Evolutionary conservation across 2,888 invertebrate species (phyloP), one percentile per base, ranked within the genome.

Genomic region (Crepidodera aurea): DNA sequence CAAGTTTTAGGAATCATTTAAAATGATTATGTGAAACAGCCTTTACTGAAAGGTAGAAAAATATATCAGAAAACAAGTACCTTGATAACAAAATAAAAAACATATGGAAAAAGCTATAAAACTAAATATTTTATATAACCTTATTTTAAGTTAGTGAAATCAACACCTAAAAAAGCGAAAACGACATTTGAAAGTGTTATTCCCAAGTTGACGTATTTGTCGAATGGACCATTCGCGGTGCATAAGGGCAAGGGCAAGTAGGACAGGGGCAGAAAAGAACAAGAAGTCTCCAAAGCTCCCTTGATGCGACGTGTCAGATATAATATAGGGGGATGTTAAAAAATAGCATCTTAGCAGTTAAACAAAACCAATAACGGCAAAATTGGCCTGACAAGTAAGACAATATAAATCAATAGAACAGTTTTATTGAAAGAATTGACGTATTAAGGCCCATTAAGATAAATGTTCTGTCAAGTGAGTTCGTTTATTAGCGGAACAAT

Each of bases 391-490:
- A 69, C 69, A 67, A 67, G 67, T 62, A 61, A 66, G 67, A 67
- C 67, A 67, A 60, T 60, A 73, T 73, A 73, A 73, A 73, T 73
- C 73, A 73, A 71, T 73, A 71, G 70, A 64, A 66, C 60, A 51
- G 68, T 71, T 71, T 75, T 75, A 73, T 74, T 75, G 74, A 72
- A 75, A 71, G 71, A 72, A 74, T 74, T 73, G 73, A 73, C 70
- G 68, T 74, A 74, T 74, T 72, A 71, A 70, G 73, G 71, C 71
- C 71, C 71, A 73, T 74, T 72, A 73, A 77, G 78, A 80, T 78
- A 80, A 80, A 80, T 80, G 79, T 76, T 76, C 79, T 80, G 80
- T 80, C 80, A 79, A 75, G 76, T 73, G 69, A 69, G 73, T 74
- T 74, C 75, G 64, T 73, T 78, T 78, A 79, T 80, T 79, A 62